Base-by-base conservation (phyloP, 2,113 vertebrate genomes). In the Brachypteracias leptosomus region DNA sequence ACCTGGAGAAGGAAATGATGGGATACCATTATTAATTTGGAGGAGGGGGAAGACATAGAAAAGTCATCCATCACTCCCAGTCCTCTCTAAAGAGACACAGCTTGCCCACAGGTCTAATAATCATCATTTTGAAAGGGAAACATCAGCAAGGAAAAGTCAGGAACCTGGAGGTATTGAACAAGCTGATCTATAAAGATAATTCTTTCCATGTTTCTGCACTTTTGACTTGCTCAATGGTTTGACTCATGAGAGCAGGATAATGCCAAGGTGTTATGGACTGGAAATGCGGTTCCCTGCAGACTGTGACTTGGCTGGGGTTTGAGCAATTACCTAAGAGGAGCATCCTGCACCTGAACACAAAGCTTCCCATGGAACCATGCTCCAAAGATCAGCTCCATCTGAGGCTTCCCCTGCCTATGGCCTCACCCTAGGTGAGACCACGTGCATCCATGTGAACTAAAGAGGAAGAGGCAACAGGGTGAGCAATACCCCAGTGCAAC, bases 241-340 rank as follows among this genome's bases (percentile, higher is more conserved):
- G 96, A 95, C 96, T 97, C 97, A 93, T 85, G 97, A 97, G 74
- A 95, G 90, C 68, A 95, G 96, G 93, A 95, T 88, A 97, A 72
- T 31, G 98, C 96, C 97, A 98, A 96, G 74, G 80, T 97, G 95
- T 97, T 97, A 95, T 46, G 88, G 97, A 95, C 80, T 97, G 85
- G 96, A 98, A 93, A 71, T 85, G 86, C 80, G 88, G 86, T 74
- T 97, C 93, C 93, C 96, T 89, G 91, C 88, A 96, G 95, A 94
- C 57, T 97, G 83, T 87, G 87, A 96, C 85, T 97, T 98, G 98
- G 98, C 98, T 95, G 55, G 66, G 49, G 54, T 62, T 87, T 66
- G 70, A 96, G 93, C 61, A 88, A 96, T 98, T 97, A 98, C 96
- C 95, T 98, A 97, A 98, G 96, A 94, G 62, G n/a, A 95, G 74